Evolutionary conservation across 2,888 invertebrate genomes (phyloP).

Genomic region (Blera fallax): DNA sequence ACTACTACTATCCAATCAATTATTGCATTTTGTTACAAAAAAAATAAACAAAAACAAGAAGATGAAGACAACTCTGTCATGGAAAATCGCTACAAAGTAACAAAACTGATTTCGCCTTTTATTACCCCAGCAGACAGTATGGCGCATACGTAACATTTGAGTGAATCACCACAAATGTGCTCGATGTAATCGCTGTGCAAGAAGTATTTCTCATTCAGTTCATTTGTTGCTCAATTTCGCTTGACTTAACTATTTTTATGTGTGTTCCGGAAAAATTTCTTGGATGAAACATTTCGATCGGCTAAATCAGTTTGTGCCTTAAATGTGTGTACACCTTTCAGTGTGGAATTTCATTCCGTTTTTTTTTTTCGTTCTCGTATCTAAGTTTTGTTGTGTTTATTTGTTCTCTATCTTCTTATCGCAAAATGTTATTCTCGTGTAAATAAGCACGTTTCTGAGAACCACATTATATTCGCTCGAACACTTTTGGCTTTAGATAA

Average conservation of each 20-base stretch:
- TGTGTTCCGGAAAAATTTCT: background rate
- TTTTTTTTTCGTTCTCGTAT: background rate
- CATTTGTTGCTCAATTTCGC: background rate
- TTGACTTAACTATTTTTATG: background rate
- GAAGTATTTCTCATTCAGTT: background rate
- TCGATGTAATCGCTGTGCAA: background rate
- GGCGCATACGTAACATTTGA: conserved; percentile 21
- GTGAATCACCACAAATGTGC: background rate
- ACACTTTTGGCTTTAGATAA: background rate
- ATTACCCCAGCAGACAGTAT: background rate
- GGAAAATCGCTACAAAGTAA: background rate
- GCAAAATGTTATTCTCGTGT: background rate
- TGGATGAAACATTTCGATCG: background rate
- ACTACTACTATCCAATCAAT: background rate
- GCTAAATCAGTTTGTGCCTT: too few relatives aligned
- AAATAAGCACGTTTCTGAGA: background rate
- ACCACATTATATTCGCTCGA: background rate
- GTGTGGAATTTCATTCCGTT: background rate
- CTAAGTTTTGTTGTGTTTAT: background rate
- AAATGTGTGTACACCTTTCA: background rate
- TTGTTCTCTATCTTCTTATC: background rate
- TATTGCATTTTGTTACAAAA: background rate
- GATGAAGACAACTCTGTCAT: background rate
- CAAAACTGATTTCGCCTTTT: background rate
- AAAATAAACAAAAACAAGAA: background rate